Conservation (phyloP, 1,140 invertebrate species). For the Brachionus calyciflorus region DNA sequence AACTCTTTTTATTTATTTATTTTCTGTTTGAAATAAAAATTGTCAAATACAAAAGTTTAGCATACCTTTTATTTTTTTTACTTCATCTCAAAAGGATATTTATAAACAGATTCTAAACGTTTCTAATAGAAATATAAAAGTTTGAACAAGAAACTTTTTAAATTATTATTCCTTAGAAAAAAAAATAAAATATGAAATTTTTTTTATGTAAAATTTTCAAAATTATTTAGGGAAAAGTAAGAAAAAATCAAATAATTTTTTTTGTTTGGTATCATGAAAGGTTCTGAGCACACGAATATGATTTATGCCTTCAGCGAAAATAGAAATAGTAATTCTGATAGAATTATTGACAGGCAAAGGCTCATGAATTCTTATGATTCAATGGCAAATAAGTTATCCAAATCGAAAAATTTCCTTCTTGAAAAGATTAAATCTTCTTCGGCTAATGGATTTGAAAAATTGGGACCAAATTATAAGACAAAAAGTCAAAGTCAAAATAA, state of each 20-base stretch:
- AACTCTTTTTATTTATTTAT: too few species aligned
- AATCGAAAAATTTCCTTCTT: not conserved
- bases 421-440: constrained; percentile 25
- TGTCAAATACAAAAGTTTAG: too few species aligned
- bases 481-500: not conserved
- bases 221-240: not conserved
- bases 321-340: not conserved
- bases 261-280: constrained; percentile 13
- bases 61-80: constrained; percentile 2
- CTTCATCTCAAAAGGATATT: constrained; percentile 14
- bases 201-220: constrained; percentile 11
- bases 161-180: not conserved
- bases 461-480: not conserved
- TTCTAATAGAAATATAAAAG: constrained; percentile 26
- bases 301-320: not conserved
- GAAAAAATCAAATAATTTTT: too few species aligned
- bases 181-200: not conserved
- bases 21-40: too few species aligned
- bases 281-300: not conserved
- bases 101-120: constrained; percentile 37
- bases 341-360: not conserved
- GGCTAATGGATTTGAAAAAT: not conserved
- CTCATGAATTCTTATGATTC: constrained; percentile 10
- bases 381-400: not conserved
- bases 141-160: too few species aligned